phyloP scores from a whole-genome alignment of 2,113 vertebrate genomes.

The Dicrurus megarhynchus region DNA sequence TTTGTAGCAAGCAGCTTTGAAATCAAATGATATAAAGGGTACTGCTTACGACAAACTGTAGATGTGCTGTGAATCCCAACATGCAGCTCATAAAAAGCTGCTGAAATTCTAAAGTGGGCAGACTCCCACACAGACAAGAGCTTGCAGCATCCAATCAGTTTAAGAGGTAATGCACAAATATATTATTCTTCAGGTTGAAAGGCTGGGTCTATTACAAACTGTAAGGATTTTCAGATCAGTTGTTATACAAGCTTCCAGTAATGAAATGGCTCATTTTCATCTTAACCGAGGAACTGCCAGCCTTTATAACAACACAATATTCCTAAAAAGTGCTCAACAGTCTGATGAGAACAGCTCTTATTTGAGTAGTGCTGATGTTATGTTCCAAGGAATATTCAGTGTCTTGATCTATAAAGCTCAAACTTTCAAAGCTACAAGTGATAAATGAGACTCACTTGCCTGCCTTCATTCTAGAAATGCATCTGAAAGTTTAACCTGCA shows the following conservation, averaged over 20 bases:
- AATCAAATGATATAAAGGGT: neutral
- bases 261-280: constrained; percentile 32
- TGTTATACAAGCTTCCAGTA: neutral
- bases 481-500: neutral
- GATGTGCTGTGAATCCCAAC: constrained; percentile 22
- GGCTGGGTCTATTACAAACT: neutral
- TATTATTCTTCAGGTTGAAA: neutral
- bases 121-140: neutral
- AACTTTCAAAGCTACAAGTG: neutral
- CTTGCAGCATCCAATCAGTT: neutral
- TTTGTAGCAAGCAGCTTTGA: constrained; percentile 60
- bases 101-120: neutral
- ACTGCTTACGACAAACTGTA: neutral
- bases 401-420: neutral
- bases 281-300: neutral
- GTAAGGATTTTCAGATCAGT: neutral
- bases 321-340: neutral
- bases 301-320: neutral
- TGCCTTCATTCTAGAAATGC: neutral
- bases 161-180: neutral
- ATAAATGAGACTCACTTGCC: neutral
- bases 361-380: neutral
- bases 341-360: neutral
- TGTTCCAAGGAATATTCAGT: neutral
- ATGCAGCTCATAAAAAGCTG: neutral